Evolutionary conservation across 1,140 invertebrate species (phyloP), one percentile per base, ranked within the genome.

Genomic region (Sarcophaga bullata): DNA sequence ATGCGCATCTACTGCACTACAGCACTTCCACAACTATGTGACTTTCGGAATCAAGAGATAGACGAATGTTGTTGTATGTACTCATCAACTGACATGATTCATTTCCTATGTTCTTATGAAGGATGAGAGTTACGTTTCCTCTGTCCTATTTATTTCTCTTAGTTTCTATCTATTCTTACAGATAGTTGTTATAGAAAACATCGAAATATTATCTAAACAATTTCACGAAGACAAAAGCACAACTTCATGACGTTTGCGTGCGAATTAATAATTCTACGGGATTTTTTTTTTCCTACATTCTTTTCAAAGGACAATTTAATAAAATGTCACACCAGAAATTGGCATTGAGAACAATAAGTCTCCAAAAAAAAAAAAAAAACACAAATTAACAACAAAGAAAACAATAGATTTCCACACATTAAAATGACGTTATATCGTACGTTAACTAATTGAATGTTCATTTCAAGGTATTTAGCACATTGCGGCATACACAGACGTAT

Each of bases 391-490:
- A n/a, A n/a, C n/a, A 15, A 47, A 73, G 17, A 68, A 68, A 19
- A 68, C 19, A 25, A 58, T n/a, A 58, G 54, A 58, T 58, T 58
- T 46, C 37, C 46, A 47, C 15, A n/a, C n/a, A 76, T 76, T 46
- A 37, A 73, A 47, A 15, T 11, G 25, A 37, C 25, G 25, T 37
- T 2, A 37, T 37, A 37, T 37, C 25, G 25, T 2, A 37, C n/a
- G 3, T n/a, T 13, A 13, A 10, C 11, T 15, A 73, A n/a, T 76
- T 76, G 46, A 47, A 76, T 76, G 73, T 50, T 76, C 73, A 76
- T 76, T 76, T 76, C 73, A 76, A 76, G 46, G 73, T 76, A 76
- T 76, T 76, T 47, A 76, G 73, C 73, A 50, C 73, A 48, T 68
- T 68, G 9, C 0, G 17, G 9, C n/a, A 19, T n/a, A 13, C 13